Base-by-base conservation (phyloP, 2,888 invertebrate genomes). In the Liposcelis brunnea region DNA sequence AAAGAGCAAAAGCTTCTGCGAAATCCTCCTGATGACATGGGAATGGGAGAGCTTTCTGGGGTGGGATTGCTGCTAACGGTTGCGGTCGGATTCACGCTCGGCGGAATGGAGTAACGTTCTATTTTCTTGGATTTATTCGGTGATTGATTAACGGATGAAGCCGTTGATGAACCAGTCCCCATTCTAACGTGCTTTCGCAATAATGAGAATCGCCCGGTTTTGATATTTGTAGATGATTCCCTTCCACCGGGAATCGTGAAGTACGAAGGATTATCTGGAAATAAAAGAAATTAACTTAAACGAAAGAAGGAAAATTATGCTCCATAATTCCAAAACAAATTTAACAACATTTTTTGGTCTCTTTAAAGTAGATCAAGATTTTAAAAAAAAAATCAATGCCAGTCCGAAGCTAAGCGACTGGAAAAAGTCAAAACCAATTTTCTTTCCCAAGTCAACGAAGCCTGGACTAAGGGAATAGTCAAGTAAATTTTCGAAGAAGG, bases 261-360 rank as follows among this genome's bases (percentile, higher is more conserved):
- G 61, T 82, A 82, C 50, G 80, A 80, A 38, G 81, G 81, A 63
- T 81, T 82, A 66, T 81, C 81, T 56, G 53, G 10, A 51, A 52
- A 31, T 47, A 34, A 26, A 47, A 47, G n/a, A n/a, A n/a, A n/a
- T n/a, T n/a, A n/a, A n/a, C n/a, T n/a, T n/a, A n/a, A n/a, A n/a
- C n/a, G n/a, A n/a, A n/a, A n/a, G n/a, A n/a, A n/a, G n/a, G n/a
- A n/a, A n/a, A n/a, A n/a, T n/a, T n/a, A n/a, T n/a, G n/a, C n/a
- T n/a, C n/a, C n/a, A n/a, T n/a, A n/a, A n/a, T n/a, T n/a, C n/a
- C n/a, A n/a, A n/a, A n/a, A n/a, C n/a, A n/a, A n/a, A n/a, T n/a
- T n/a, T n/a, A n/a, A n/a, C n/a, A n/a, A n/a, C n/a, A n/a, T n/a
- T n/a, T n/a, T n/a, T n/a, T n/a, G n/a, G n/a, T n/a, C n/a, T n/a